Evolutionary conservation across 2,888 invertebrate genomes (phyloP).

Genomic region (Pherbina coryleti): DNA sequence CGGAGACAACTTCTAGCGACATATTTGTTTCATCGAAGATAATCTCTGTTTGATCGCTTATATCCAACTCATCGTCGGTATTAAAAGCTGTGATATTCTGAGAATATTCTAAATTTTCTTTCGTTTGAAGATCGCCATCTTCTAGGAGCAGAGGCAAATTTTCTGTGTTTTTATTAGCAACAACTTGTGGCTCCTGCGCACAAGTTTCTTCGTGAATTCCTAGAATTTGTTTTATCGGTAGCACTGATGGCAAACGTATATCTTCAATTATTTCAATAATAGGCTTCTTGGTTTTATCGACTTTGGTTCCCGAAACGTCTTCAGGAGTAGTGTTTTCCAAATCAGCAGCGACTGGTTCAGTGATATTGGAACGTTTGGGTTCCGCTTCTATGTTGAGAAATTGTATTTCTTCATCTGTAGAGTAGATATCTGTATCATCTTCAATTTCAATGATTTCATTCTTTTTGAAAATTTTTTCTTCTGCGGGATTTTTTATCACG

Average conservation of each 20-base stretch:
- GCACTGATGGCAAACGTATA: constrained; percentile 51
- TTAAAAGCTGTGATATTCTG: neutral
- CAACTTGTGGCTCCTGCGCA: neutral
- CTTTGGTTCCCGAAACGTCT: neutral
- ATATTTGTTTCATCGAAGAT: neutral
- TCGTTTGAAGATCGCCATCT: neutral
- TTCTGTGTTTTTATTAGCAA: neutral
- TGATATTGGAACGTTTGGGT: too few species aligned
- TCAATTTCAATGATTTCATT: constrained; percentile 43
- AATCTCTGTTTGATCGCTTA: too few species aligned
- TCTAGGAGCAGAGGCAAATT: neutral
- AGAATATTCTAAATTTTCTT: neutral
- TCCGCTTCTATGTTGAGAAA: neutral
- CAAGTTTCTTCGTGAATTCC: neutral
- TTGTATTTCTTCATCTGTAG: constrained; percentile 40
- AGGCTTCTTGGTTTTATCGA: constrained; percentile 3
- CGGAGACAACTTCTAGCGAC: neutral
- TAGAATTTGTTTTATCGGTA: constrained; percentile 17
- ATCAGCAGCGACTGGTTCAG: neutral
- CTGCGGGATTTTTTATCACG: neutral
- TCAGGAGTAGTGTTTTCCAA: neutral
- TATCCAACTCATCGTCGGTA: too few species aligned
- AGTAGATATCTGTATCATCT: constrained; percentile 44
- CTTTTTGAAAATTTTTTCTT: constrained; percentile 13
- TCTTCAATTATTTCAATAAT: constrained; percentile 55